Base-by-base conservation (phyloP, 2,888 invertebrate genomes). In the Amiota communis region DNA sequence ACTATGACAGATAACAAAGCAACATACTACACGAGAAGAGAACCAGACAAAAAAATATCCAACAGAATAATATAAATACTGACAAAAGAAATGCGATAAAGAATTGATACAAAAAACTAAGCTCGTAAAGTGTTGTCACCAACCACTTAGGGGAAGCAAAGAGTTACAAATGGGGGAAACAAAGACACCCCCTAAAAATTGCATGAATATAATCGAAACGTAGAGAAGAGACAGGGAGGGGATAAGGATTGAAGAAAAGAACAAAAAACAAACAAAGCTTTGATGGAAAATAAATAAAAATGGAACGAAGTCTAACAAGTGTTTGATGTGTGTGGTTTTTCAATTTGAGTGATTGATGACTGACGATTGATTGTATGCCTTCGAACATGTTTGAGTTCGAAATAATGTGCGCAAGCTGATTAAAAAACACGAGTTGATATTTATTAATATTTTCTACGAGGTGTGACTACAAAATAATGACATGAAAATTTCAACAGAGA, bases 171-270 rank as follows among this genome's bases (percentile, higher is more conserved):
- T 17, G 67, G 67, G 67, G 67, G 36, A 51, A 68, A 11, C 23
- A 36, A 78, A 82, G 82, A 84, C 83, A 81, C 83, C 82, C 83
- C 82, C 72, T 75, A 74, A 64, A 59, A 73, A 76, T 67, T 61
- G 67, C 61, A 69, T 59, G 64, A 53, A 69, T 53, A 36, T 36
- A 36, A 36, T 36, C 10, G 10, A 57, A 57, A 57, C 57, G 8
- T 36, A 61, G 46, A n/a, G 20, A 13, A 47, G 15, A 46, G 36
- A 67, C 10, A 15, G 65, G 11, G 4, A 15, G 15, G 9, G 59
- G 23, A 20, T 59, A 59, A 11, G 46, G 12, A 36, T 23, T 23
- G 46, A 63, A 13, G 11, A 59, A 15, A 59, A 53, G 6, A n/a
- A 53, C 2, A 53, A 8, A 20, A 59, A 17, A 59, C 8, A 15